A percentile compares a stretch with the other conserved stretches of the same genome.
phyloP scores from a whole-genome alignment of 2,113 vertebrate species.

The Pituophis catenifer region DNA sequence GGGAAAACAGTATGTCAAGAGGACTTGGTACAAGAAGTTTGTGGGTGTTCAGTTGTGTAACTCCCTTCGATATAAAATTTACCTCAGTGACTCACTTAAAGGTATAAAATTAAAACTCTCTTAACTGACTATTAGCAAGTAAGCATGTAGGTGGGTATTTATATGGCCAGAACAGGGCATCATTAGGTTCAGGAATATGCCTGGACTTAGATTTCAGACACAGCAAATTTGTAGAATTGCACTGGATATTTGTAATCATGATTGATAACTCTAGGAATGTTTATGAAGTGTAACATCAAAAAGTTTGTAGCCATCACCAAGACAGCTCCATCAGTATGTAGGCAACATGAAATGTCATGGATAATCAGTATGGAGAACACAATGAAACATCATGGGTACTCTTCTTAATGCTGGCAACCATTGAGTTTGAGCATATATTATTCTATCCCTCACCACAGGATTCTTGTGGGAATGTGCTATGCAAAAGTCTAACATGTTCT shows the following conservation, averaged over 20 bases:
- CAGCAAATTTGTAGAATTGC: neutral
- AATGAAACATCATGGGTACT: neutral
- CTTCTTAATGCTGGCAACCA: neutral
- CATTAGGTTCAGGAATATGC: neutral
- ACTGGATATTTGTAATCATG: neutral
- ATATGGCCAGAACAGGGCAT: neutral
- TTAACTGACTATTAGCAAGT: neutral
- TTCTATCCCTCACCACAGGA: neutral
- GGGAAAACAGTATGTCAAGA: slow-evolving; percentile 91
- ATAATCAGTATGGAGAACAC: neutral
- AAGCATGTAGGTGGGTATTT: neutral
- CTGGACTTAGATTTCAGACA: neutral
- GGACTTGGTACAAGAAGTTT: slow-evolving; percentile 98
- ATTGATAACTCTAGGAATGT: neutral
- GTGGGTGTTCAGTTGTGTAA: slow-evolving; percentile 98
- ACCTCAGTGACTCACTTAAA: slow-evolving; percentile 91
- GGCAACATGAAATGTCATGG: neutral
- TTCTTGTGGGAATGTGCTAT: neutral
- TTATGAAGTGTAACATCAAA: neutral
- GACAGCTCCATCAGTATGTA: neutral
- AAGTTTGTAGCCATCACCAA: neutral
- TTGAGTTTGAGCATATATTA: neutral
- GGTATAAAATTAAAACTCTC: slow-evolving; percentile 69
- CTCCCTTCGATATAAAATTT: slow-evolving; percentile 98
- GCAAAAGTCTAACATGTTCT: neutral